Evolutionary conservation across 2,888 invertebrate genomes (phyloP).

Genomic region (Galerucella nymphaeae): DNA sequence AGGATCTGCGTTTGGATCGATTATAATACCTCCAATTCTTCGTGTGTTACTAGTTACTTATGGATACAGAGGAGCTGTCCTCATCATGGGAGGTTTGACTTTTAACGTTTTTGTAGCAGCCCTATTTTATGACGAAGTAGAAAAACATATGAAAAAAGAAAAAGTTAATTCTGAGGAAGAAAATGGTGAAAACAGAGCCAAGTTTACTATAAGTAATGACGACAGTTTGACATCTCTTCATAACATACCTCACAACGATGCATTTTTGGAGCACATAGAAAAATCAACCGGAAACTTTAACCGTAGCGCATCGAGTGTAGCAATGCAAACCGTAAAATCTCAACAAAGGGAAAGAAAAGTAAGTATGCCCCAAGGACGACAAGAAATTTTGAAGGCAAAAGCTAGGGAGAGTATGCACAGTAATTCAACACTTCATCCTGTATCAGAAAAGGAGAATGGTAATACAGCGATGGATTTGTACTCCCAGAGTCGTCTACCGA

Average conservation of each 20-base stretch:
- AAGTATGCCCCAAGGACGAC: constrained; percentile 69
- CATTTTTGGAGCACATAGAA: constrained; percentile 59
- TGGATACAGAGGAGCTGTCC: constrained; percentile 83
- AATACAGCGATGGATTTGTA: constrained; percentile 56
- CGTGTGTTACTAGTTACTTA: constrained; percentile 77
- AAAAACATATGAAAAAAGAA: constrained; percentile 80
- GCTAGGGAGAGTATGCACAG: constrained; percentile 59
- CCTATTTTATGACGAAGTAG: constrained; percentile 85
- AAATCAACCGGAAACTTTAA: constrained; percentile 67
- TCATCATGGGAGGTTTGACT: constrained; percentile 84
- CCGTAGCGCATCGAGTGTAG: constrained; percentile 78
- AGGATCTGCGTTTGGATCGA: constrained; percentile 87
- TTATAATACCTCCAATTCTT: constrained; percentile 83
- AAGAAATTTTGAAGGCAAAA: constrained; percentile 58
- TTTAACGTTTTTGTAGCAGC: constrained; percentile 88
- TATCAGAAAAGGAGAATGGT: constrained; percentile 71
- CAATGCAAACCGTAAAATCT: constrained; percentile 69
- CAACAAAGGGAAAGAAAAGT: constrained; percentile 68
- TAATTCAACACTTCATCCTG: constrained; percentile 70
- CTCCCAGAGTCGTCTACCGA: constrained; percentile 55
- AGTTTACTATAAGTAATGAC: constrained; percentile 61
- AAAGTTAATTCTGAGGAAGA: constrained; percentile 58
- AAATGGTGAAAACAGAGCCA: constrained; percentile 57
- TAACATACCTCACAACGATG: constrained; percentile 59
- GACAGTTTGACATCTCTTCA: constrained; percentile 60